Evolutionary conservation across 2,113 vertebrate genomes (phyloP).

Genomic region (Nettapus auritus): DNA sequence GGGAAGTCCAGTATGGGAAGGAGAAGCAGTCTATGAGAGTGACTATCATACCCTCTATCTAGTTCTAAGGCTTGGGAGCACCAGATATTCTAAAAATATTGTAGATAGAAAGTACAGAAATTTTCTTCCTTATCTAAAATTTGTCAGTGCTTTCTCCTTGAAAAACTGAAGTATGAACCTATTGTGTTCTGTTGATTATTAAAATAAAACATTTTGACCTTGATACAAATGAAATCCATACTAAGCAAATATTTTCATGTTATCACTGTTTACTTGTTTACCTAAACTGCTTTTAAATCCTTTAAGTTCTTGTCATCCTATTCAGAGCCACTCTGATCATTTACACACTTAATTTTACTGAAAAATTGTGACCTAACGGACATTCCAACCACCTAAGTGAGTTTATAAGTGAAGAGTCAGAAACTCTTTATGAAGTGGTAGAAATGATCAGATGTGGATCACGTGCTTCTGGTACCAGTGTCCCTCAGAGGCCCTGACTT

Average conservation of each 20-base stretch:
- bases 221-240: background rate
- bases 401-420: background rate
- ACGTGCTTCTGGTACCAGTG: background rate
- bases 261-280: background rate
- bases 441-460: background rate
- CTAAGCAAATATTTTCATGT: background rate
- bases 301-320: background rate
- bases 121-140: slow-evolving; percentile 29
- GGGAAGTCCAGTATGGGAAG: slow-evolving; percentile 3
- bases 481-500: background rate
- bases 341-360: background rate
- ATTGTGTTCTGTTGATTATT: background rate
- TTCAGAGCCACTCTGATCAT: background rate
- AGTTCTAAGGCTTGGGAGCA: background rate
- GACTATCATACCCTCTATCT: background rate
- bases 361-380: background rate
- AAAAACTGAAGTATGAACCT: background rate
- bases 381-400: background rate
- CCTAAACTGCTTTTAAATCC: background rate
- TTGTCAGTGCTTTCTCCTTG: slow-evolving; percentile 31
- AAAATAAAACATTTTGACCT: slow-evolving; percentile 8
- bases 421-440: background rate
- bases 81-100: slow-evolving; percentile 36
- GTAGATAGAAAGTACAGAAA: background rate
- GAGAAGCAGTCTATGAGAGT: background rate